Conservation (phyloP, 2,113 vertebrate genomes). For the Macheiramphus alcinus region DNA sequence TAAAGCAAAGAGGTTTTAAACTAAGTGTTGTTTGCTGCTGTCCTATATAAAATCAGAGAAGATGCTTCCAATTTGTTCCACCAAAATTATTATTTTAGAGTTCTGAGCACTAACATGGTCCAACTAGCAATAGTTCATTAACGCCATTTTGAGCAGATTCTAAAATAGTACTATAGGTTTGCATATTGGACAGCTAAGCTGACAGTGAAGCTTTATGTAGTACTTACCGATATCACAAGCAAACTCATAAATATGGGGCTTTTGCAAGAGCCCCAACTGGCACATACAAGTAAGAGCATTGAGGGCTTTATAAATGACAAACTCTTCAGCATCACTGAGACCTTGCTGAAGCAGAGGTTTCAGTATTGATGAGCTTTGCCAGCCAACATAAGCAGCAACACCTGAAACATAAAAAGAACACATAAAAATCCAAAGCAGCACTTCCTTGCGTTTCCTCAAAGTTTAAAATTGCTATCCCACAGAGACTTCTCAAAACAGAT, state of each 20-base stretch:
- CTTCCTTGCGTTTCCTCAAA: neutral
- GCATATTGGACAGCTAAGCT: neutral
- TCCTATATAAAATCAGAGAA: neutral
- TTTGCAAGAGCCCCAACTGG: constrained; percentile 93
- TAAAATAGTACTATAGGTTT: neutral
- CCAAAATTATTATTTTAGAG: neutral
- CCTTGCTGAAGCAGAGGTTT: constrained; percentile 97
- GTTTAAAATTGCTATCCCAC: neutral
- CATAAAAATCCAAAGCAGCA: neutral
- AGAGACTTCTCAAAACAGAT: neutral
- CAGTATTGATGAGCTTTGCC: constrained; percentile 97
- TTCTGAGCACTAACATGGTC: neutral
- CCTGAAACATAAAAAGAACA: constrained; percentile 69
- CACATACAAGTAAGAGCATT: constrained; percentile 97
- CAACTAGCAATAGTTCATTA: neutral
- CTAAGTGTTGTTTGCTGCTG: neutral
- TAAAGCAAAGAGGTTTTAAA: neutral
- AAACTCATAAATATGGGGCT: constrained; percentile 96
- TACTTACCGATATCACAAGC: constrained; percentile 90
- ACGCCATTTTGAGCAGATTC: neutral
- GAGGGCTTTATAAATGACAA: constrained; percentile 96
- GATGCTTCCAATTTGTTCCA: neutral
- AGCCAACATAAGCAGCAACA: constrained; percentile 96
- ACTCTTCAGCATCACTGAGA: constrained; percentile 96
- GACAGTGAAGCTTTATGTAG: neutral